A percentile compares a stretch with the other conserved stretches of the same genome.
phyloP scores from a whole-genome alignment of 2,888 invertebrate species.

The Tolmerus cingulatus region DNA sequence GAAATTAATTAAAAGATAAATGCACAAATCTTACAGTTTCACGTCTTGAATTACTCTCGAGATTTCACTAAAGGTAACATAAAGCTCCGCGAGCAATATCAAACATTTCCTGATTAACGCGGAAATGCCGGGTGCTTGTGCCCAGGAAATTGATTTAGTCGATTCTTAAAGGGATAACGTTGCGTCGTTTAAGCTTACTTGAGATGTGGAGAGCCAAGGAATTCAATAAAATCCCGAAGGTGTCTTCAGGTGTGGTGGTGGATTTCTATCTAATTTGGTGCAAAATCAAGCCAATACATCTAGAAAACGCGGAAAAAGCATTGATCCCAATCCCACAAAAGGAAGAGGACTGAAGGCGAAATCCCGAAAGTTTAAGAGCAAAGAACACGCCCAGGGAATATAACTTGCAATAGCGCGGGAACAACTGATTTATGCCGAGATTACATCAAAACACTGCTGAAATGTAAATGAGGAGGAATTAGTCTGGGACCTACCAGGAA shows the following conservation, averaged over 20 bases:
- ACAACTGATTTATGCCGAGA: conserved; percentile 18
- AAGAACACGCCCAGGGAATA: not conserved
- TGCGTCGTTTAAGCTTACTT: not conserved
- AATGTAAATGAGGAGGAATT: conserved; percentile 27
- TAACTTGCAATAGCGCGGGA: not conserved
- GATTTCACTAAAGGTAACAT: not conserved
- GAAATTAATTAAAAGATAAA: not conserved
- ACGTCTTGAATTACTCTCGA: not conserved
- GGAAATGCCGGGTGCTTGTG: not conserved
- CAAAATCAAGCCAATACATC: not conserved
- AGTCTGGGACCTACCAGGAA: not conserved
- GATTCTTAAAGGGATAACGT: conserved; percentile 8
- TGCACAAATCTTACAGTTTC: not conserved
- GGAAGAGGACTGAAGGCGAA: not conserved
- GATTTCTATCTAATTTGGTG: not conserved
- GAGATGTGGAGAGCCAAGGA: not conserved
- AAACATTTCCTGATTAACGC: not conserved
- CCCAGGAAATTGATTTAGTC: conserved; percentile 5
- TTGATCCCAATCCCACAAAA: not conserved
- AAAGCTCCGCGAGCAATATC: not conserved
- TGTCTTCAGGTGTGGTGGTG: not conserved
- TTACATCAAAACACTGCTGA: conserved; percentile 22
- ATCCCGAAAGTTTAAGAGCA: not conserved
- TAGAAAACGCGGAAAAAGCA: not conserved
- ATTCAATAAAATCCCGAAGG: not conserved